Base-by-base conservation (phyloP, 2,113 vertebrate species). In the Psephotus haematonotus region DNA sequence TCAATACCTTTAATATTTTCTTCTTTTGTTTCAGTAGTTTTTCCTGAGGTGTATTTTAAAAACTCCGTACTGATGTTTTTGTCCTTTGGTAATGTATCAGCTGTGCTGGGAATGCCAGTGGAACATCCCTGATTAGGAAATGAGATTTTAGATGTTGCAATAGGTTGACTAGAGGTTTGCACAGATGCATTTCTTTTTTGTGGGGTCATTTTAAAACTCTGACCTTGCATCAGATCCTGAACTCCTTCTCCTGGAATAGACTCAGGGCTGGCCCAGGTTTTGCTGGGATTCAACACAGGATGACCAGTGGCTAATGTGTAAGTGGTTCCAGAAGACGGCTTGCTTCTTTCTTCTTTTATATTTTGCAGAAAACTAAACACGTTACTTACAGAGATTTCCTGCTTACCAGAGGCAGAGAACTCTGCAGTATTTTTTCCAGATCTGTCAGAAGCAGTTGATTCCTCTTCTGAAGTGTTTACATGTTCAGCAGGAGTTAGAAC, bases 121-220 rank as follows among this genome's bases (percentile, higher is more conserved):
- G 92, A 95, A 95, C 88, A 97, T 86, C 91, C 79, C 82, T 82
- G 96, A 97, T 97, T 96, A 75, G 90, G 88, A 88, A 97, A 93
- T 67, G 97, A 83, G 83, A 95, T 60, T 44, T 96, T 39, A 89
- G 97, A 93, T 69, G 97, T 96, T 71, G 97, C 97, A 80, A 91
- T 83, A 62, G 87, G 86, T 86, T 97, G 96, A 95, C 86, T 97
- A 39, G 96, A 93, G 70, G 78, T 71, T 96, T 95, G 97, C 70
- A 95, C 41, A 81, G 97, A 96, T 82, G 92, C 17, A 41, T 64
- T 72, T 86, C 39, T 95, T 41, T 87, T 94, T 84, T 96, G 97
- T 68, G 97, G 97, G 74, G 72, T 96, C 88, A 97, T 77, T 94
- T 98, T 96, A 91, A 91, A 95, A 79, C 91, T 86, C 91, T 93